Base-by-base conservation (phyloP, 1,140 invertebrate genomes). In the Pseudachorutes palmiensis region DNA sequence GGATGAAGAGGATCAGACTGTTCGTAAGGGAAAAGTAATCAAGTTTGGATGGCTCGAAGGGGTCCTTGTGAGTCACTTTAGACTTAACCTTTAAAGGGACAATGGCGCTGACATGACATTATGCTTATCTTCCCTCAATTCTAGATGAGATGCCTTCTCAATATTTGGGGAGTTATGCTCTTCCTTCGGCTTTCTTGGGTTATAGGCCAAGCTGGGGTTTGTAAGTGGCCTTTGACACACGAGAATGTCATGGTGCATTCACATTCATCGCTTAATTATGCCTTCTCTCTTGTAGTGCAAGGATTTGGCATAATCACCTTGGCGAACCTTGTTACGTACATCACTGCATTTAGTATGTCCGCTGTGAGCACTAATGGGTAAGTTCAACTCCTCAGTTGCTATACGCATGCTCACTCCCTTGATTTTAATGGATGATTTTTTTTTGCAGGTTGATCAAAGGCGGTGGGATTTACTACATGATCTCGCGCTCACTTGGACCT, bases 301-400 rank as follows among this genome's bases (percentile, higher is more conserved):
- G 79, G 78, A 16, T 64, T 79, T 16, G 67, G 76, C 0, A 74
- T 81, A 12, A 76, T 81, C 14, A 70, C 82, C 1, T 73, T 86
- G 45, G 81, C 84, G 0, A 80, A 82, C 24, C 62, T 83, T 0
- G 84, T 87, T 16, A 72, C 71, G 2, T 77, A 80, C 1, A 81
- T 86, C 22, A 87, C 86, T 0, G 80, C 84, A 0, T 76, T 87
- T 12, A 86, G 84, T 2, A 87, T 86, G 81, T 85, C 83, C 30
- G 86, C 86, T 16, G 87, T 87, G 36, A 84, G 83, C 72, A 88
- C 86, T 12, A 88, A 87, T 66, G 79, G 79, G 32, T 74, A 76
- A 55, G 51, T 19, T 55, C 19, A 41, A 41, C 36, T 41, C 36
- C 5, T 9, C 36, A 41, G 5, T 19, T 41, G 5, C n/a, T n/a